A percentile compares a stretch with the other conserved stretches of the same genome.
Evolutionary conservation across 2,888 invertebrate genomes (phyloP).

Genomic region (Drosophila kuntzei): DNA sequence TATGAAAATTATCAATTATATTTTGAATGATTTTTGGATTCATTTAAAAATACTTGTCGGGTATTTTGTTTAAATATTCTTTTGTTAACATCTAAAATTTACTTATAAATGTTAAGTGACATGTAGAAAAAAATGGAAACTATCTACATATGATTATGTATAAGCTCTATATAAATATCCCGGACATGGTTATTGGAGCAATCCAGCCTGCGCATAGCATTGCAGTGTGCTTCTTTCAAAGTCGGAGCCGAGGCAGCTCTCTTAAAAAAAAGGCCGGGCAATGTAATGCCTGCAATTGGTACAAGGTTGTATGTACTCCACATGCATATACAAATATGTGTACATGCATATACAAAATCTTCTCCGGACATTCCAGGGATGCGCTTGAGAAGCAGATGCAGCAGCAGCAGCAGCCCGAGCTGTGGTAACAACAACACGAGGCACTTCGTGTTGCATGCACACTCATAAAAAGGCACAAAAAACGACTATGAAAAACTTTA

Average conservation of each 20-base stretch:
- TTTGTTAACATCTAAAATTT: no score
- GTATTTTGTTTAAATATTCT: no score
- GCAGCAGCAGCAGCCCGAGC: constrained; percentile 20
- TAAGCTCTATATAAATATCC: not conserved
- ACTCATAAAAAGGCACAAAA: constrained; percentile 71
- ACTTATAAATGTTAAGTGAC: no score
- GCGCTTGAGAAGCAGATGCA: constrained; percentile 50
- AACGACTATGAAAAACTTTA: constrained; percentile 69
- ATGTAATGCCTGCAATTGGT: constrained; percentile 71
- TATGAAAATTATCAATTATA: no score
- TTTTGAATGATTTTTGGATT: no score
- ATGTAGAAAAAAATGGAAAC: not conserved
- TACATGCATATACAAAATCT: constrained; percentile 4
- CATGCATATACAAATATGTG: constrained; percentile 2
- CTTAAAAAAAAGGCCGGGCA: constrained; percentile 33
- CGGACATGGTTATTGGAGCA: not conserved
- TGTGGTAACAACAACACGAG: constrained; percentile 19
- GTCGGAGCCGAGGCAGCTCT: constrained; percentile 23
- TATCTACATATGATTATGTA: constrained; percentile 3
- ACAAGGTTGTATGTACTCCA: constrained; percentile 41
- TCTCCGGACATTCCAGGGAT: constrained; percentile 40
- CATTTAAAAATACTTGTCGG: no score
- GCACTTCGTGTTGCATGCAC: constrained; percentile 67
- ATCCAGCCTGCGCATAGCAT: not conserved
- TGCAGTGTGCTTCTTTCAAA: constrained; percentile 19